These are phyloP conservation scores for Drosophila siamana DNA, from an alignment of 2,888 invertebrate genomes.

Conservation along the genomic window DNA sequence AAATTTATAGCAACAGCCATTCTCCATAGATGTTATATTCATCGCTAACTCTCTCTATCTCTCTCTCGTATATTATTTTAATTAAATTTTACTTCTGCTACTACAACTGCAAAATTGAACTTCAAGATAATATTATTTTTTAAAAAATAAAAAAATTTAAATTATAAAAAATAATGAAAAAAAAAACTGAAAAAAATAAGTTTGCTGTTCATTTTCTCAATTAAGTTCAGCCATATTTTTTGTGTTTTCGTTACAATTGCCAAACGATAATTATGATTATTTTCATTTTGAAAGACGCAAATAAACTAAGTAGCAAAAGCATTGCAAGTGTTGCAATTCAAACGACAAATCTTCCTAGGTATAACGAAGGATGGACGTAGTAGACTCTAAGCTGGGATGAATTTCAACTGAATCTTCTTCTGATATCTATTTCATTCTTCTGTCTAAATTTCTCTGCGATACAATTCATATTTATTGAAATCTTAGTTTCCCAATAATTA, in stretches of 20 bases:
- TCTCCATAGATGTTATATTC: conserved; percentile 85
- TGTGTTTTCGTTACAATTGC: conserved; percentile 23
- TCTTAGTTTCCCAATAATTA: no score
- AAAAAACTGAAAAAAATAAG: conserved; percentile 71
- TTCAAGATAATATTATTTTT: conserved; percentile 83
- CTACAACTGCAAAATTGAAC: conserved; percentile 84
- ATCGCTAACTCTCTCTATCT: conserved; percentile 84
- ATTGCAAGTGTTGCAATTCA: conserved; percentile 14
- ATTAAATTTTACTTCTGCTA: conserved; percentile 84
- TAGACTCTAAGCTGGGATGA: background rate
- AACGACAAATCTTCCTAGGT: conserved; percentile 4
- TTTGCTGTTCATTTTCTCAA: conserved; percentile 65
- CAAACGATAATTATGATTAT: conserved; percentile 34
- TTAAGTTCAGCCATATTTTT: conserved; percentile 26
- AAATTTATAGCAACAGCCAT: conserved; percentile 83
- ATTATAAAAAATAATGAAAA: conserved; percentile 81
- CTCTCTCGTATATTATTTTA: conserved; percentile 85
- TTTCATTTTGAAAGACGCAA: conserved; percentile 59
- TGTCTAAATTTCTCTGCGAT: no score
- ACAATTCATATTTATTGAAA: no score
- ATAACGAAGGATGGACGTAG: background rate
- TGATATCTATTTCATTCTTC: no score
- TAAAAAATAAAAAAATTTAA: conserved; percentile 82
- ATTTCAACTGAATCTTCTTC: background rate
- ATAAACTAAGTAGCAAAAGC: conserved; percentile 66